Percentiles rank a stretch among this genome's conserved stretches.
Evolutionary conservation across 92 coral and sea anemone genomes (phyloP).

Genomic region (Heteractis magnifica): DNA sequence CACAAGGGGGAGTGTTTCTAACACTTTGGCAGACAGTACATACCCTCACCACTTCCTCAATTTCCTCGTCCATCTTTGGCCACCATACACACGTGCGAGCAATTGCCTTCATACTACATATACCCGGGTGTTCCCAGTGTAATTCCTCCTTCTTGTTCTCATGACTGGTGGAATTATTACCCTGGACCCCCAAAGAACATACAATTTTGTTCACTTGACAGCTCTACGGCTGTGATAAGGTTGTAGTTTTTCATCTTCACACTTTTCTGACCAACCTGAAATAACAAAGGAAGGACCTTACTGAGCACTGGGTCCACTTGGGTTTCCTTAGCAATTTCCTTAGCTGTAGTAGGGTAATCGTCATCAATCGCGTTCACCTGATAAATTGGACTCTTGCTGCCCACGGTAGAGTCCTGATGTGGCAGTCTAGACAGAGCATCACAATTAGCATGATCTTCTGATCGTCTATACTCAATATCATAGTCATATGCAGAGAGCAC

Average conservation of each 20-base stretch:
- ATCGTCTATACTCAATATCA: slow-evolving; percentile 33
- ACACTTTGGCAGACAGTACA: slow-evolving; percentile 13
- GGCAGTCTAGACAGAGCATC: slow-evolving; percentile 40
- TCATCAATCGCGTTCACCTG: slow-evolving; percentile 7
- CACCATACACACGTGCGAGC: slow-evolving; percentile 56
- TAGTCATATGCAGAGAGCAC: slow-evolving; percentile 56
- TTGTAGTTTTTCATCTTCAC: slow-evolving; percentile 32
- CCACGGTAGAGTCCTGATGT: slow-evolving; percentile 23
- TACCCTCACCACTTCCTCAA: slow-evolving; percentile 25
- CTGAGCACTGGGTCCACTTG: slow-evolving; percentile 39
- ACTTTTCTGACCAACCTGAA: slow-evolving; percentile 49
- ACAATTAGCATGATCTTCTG: slow-evolving; percentile 43
- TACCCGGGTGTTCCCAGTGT: slow-evolving; percentile 63
- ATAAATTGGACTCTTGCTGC: slow-evolving; percentile 21
- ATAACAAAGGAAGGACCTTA: slow-evolving; percentile 34
- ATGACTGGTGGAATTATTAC: slow-evolving; percentile 38
- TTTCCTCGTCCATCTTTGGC: slow-evolving; percentile 53
- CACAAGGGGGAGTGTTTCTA: slow-evolving; percentile 14
- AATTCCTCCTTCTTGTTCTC: slow-evolving; percentile 30
- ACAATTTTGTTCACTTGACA: slow-evolving; percentile 39
- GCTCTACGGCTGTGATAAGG: slow-evolving; percentile 42
- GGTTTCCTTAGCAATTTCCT: slow-evolving; percentile 49
- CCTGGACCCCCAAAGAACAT: slow-evolving; percentile 45
- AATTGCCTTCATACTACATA: slow-evolving; percentile 55
- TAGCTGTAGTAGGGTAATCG: slow-evolving; percentile 33